Base-by-base conservation (phyloP, 2,113 vertebrate species). In the Pseudorectes ferrugineus region DNA sequence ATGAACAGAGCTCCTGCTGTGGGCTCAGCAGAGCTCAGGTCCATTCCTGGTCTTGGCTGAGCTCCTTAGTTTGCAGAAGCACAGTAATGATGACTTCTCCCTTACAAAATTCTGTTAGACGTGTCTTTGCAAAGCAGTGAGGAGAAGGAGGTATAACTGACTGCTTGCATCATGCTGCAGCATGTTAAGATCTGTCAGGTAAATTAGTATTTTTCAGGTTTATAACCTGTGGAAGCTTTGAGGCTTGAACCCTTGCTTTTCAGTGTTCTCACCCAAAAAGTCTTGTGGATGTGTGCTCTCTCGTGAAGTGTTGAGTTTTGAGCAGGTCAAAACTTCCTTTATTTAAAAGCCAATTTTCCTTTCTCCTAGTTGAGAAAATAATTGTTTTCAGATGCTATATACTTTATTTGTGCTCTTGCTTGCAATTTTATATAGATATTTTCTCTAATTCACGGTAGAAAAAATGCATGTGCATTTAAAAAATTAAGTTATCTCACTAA, bases 201-300 rank as follows among this genome's bases (percentile, higher is more conserved):
- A 43, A 67, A 66, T 58, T 17, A 43, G 18, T 62, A 14, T 73
- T 91, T 92, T 73, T 78, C 58, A 36, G 11, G 16, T 79, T 89
- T 77, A 62, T 40, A 76, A 77, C 36, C 82, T 91, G 20, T 57
- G 52, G 45, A 93, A 63, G 62, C 55, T 92, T 80, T 74, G 12
- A 48, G 71, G 21, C 21, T 85, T 74, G 68, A 96, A 85, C 45
- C 31, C 23, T 87, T 70, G 45, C 4, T 68, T 92, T 52, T 78
- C 85, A 74, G 40, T 29, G 3, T 17, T 90, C 85, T 95, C 5
- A 12, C n/a, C 26, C 65, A 59, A 45, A 65, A 91, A 85, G 16
- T 48, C 25, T 31, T 4, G 0, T 82, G 46, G 21, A 63, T 67
- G 4, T 43, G 5, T 42, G 14, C 72, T 81, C 23, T 57, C 55